Conservation (phyloP, 2,888 invertebrate genomes). For the Sesia bembeciformis region DNA sequence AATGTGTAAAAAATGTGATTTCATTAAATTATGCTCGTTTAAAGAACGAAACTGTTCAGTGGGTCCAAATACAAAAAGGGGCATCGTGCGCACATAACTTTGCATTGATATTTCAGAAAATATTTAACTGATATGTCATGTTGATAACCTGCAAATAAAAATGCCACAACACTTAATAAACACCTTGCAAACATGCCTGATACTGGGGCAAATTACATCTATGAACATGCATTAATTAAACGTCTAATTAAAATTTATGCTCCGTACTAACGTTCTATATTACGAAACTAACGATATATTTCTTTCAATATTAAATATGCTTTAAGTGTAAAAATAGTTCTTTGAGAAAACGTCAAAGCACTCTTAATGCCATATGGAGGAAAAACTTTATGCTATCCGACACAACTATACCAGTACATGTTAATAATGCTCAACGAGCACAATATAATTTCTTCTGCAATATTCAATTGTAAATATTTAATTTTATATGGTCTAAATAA, state of each 20-base stretch:
- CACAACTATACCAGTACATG: slow-evolving; percentile 30
- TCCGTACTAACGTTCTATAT: slow-evolving; percentile 59
- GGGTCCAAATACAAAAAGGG: neutral
- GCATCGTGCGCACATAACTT: neutral
- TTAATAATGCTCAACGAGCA: slow-evolving; percentile 54
- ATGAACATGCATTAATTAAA: slow-evolving; percentile 61
- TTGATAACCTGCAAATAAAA: slow-evolving; percentile 36
- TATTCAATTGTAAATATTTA: slow-evolving; percentile 30
- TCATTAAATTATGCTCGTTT: no score
- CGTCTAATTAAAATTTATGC: slow-evolving; percentile 62
- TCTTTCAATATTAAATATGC: slow-evolving; percentile 42
- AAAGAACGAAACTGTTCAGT: no score
- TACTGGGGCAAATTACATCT: slow-evolving; percentile 53
- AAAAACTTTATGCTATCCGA: slow-evolving; percentile 15
- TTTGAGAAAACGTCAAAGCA: slow-evolving; percentile 55
- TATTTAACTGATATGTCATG: slow-evolving; percentile 40
- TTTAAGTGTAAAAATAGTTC: slow-evolving; percentile 67
- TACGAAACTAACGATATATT: slow-evolving; percentile 67
- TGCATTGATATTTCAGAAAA: neutral
- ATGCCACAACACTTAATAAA: slow-evolving; percentile 30
- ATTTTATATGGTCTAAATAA: slow-evolving; percentile 24
- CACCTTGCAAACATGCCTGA: slow-evolving; percentile 30
- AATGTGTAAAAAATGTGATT: no score
- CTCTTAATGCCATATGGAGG: slow-evolving; percentile 27
- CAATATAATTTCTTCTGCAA: slow-evolving; percentile 20